Evolutionary conservation across 2,113 vertebrate genomes (phyloP).

Genomic region (Pontoporia blainvillei): DNA sequence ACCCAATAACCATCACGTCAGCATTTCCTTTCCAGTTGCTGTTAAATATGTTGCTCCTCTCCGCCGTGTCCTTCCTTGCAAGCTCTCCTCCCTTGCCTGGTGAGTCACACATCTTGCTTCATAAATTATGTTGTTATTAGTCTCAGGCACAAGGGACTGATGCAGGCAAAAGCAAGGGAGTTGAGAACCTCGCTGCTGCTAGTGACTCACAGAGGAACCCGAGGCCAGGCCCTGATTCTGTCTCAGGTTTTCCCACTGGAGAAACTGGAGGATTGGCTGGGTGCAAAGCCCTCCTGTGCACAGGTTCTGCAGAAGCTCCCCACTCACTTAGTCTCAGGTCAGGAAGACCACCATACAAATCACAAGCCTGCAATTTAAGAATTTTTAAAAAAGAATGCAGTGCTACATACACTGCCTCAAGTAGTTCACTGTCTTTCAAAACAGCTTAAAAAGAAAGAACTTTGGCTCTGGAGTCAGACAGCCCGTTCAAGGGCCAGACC

Average conservation of each 20-base stretch:
- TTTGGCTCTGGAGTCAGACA: not conserved
- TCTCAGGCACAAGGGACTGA: not conserved
- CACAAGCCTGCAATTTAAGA: not conserved
- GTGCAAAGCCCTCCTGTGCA: not conserved
- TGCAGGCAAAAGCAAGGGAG: not conserved
- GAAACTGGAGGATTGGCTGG: not conserved
- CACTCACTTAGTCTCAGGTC: accelerated
- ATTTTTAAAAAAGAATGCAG: not conserved
- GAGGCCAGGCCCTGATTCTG: not conserved
- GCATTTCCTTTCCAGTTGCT: not conserved
- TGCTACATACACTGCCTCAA: not conserved
- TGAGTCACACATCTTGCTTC: conserved; percentile 51
- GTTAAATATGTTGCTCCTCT: not conserved
- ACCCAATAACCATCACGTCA: not conserved
- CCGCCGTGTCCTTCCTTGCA: not conserved
- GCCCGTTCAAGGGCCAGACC: not conserved
- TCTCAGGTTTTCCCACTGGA: not conserved
- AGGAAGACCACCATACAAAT: not conserved
- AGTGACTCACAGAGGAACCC: not conserved
- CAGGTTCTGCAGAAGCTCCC: no score
- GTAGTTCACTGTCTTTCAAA: not conserved
- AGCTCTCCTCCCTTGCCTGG: not conserved
- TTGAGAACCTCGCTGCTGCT: not conserved
- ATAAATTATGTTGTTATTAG: conserved; percentile 49
- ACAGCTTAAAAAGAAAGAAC: not conserved